These are phyloP conservation scores for Acanthosepion pharaonis DNA, from an alignment of 2,888 invertebrate genomes.

Conservation along the genomic window DNA sequence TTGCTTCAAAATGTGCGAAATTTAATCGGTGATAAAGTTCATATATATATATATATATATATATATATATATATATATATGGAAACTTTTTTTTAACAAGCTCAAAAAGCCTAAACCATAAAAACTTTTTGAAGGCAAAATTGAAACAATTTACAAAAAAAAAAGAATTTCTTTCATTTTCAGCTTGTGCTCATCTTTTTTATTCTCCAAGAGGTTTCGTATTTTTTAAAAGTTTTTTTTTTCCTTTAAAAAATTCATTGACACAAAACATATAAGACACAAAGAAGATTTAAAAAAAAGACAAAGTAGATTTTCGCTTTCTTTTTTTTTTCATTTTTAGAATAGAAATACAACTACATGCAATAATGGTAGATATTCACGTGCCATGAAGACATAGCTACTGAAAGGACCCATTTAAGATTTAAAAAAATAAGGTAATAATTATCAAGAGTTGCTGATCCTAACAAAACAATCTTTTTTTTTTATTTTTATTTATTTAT, in stretches of 20 bases:
- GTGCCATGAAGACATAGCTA: slow-evolving; percentile 33
- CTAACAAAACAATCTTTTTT: slow-evolving; percentile 14
- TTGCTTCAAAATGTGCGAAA: neutral
- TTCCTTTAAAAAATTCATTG: neutral
- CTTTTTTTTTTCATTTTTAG: neutral
- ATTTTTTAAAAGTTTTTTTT: neutral
- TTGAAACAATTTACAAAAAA: neutral
- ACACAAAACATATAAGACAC: neutral
- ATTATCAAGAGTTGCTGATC: slow-evolving; percentile 11
- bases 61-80: no score
- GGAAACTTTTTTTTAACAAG: neutral
- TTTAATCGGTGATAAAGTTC: neutral
- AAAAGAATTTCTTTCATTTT: neutral
- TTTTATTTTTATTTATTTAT: neutral
- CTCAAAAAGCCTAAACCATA: neutral
- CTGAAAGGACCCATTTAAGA: neutral
- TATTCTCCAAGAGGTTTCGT: neutral
- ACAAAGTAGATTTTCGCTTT: neutral
- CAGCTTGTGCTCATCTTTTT: neutral
- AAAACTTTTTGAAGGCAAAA: neutral
- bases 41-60: neutral
- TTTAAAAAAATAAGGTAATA: slow-evolving; percentile 20
- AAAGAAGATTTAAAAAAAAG: neutral
- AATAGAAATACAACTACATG: slow-evolving; percentile 6
- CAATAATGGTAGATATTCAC: neutral